Evolutionary conservation across 2,113 vertebrate genomes (phyloP), one percentile per base, ranked within the genome.

Genomic region (Polyodon spathula): DNA sequence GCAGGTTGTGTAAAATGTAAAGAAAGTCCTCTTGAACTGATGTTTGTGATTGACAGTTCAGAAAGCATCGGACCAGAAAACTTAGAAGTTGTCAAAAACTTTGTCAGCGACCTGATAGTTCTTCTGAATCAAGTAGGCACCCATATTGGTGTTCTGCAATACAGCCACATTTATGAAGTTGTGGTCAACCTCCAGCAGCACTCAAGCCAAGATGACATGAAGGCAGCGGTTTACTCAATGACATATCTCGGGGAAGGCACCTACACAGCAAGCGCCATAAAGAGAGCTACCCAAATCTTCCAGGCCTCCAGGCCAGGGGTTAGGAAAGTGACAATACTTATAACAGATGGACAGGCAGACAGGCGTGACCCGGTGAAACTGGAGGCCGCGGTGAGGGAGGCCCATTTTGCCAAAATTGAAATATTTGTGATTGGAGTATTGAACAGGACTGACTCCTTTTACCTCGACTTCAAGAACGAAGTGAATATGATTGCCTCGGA

Each of bases 11-110:
- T 81, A 51, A 87, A 78, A 65, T 94, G 92, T 73, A 78, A 71
- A 63, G 78, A 81, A 59, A 80, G 66, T 12, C 90, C 91, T 0
- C 65, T 93, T 68, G 93, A 97, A 63, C 75, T 95, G 43, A 76
- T 94, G 16, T 92, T 96, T 57, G 87, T 95, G 56, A 87, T 91
- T 9, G 92, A 96, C 80, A 92, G 93, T 69, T 97, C 92, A 10
- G 88, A 93, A 76, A 94, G 90, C 0, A 86, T 93, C 40, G 90
- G 92, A 1, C 89, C 82, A 2, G 77, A 86, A 1, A 93, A 94
- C 74, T 92, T 94, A 54, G 72, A 86, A 10, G 54, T 90, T 69
- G 79, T 89, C 50, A 92, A 94, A 77, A 82, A 83, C 61, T 94
- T 92, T 66, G 83, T 93, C 63, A 90, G 81, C 52, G 68, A 75